Base-by-base conservation (phyloP, 2,888 invertebrate genomes). In the Synanthedon vespiformis region DNA sequence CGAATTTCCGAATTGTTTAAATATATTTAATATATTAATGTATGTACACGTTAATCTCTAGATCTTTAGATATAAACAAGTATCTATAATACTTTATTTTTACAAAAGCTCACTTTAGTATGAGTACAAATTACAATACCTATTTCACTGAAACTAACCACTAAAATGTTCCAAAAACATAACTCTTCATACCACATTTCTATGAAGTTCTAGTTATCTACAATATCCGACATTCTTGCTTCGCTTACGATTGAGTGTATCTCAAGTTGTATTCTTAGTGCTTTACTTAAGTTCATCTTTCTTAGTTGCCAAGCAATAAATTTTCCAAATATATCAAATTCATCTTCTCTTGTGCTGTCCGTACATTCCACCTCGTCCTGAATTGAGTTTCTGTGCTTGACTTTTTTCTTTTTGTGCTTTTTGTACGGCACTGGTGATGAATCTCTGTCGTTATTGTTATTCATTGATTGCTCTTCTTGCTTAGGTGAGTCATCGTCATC, bases 261-360 rank as follows among this genome's bases (percentile, higher is more conserved):
- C 55, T 74, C 68, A 16, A 79, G 58, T 55, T 81, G 80, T 5
- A 77, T 61, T 41, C 66, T 64, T 53, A 81, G 55, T 16, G 80
- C 80, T 56, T 68, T 77, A 6, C 72, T 67, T 2, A 76, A 57
- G 4, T 71, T 68, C 70, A 81, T 73, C 56, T 70, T 67, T 48
- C 80, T 70, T 44, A 81, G 54, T 55, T 81, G 81, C 13, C 74
- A 63, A 22, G 80, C 80, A 48, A 81, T 77, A 58, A 70, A 79
- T 60, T 77, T 79, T 2, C 80, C 80, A 63, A 77, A 81, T 27
- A 79, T 72, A 62, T 79, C 80, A 72, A 79, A 81, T 57, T 80
- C 80, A 64, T 81, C 81, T 34, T 80, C 79, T 34, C 59, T 67
- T 1, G 40, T 14, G 27, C 41, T 40, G 14, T 57, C 53, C 4